phyloP scores from a whole-genome alignment of 2,888 invertebrate species.

The Drosophila lutescens region DNA sequence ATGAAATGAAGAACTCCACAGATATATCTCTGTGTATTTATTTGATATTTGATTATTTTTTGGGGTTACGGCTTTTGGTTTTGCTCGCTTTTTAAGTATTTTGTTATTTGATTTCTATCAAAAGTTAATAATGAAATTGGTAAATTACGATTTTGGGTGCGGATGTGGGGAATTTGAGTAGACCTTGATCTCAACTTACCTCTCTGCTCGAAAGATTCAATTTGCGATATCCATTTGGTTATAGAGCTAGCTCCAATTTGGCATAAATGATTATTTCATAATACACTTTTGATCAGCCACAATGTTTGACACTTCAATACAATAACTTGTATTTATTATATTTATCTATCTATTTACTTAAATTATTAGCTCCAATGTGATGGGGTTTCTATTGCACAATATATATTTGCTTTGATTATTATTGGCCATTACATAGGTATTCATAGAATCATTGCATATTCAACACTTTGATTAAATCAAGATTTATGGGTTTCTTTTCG shows the following conservation, averaged over 20 bases:
- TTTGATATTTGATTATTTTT: constrained; percentile 33
- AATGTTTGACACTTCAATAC: constrained; percentile 64
- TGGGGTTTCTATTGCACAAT: constrained; percentile 52
- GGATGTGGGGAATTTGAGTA: constrained; percentile 31
- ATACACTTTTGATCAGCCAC: constrained; percentile 57
- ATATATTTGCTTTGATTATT: constrained; percentile 39
- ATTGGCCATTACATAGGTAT: constrained; percentile 37
- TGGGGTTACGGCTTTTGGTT: constrained; percentile 36
- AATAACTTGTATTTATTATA: constrained; percentile 38
- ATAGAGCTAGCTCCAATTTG: constrained; percentile 32
- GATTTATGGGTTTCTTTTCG: constrained; percentile 66
- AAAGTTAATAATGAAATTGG: constrained; percentile 79
- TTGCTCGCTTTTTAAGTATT: constrained; percentile 69
- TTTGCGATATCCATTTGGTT: constrained; percentile 74
- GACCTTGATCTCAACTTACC: constrained; percentile 67
- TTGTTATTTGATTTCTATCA: constrained; percentile 77
- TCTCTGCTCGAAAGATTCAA: constrained; percentile 68
- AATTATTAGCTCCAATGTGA: constrained; percentile 18
- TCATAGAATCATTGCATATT: constrained; percentile 61
- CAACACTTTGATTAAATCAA: constrained; percentile 59
- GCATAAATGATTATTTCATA: constrained; percentile 37
- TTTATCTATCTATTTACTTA: constrained; percentile 28
- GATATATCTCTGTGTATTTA: constrained; percentile 51
- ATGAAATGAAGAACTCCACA: constrained; percentile 75
- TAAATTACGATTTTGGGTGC: constrained; percentile 59